phyloP scores from a whole-genome alignment of 2,888 invertebrate genomes.

The Bimastos eiseni region DNA sequence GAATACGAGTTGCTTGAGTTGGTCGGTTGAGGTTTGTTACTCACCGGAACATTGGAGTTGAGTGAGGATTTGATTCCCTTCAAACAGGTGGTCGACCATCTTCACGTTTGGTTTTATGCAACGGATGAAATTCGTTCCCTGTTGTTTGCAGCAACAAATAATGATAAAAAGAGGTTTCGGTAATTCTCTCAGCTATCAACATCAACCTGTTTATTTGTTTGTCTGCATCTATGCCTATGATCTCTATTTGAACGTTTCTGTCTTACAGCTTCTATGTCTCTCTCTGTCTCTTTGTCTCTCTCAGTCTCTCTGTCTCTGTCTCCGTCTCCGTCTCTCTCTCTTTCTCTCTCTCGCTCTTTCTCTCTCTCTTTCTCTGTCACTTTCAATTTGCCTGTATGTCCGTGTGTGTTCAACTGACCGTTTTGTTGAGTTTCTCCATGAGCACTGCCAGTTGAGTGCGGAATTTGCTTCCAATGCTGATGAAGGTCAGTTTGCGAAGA shows the following conservation, averaged over 20 bases:
- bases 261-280: too few relatives aligned
- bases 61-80: constrained; percentile 85
- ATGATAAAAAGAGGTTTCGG: too few relatives aligned
- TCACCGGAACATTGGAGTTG: constrained; percentile 85
- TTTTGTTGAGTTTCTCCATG: constrained; percentile 88
- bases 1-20: background rate
- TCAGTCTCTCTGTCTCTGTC: too few relatives aligned
- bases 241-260: too few relatives aligned
- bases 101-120: constrained; percentile 96
- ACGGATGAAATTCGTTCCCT: constrained; percentile 95
- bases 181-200: background rate
- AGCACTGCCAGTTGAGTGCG: constrained; percentile 84
- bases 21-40: background rate
- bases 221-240: too few relatives aligned
- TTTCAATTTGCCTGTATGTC: background rate
- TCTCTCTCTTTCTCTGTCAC: background rate
- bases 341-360: background rate
- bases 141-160: constrained; percentile 26
- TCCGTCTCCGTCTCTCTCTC: too few relatives aligned
- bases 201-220: background rate
- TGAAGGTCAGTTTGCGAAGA: constrained; percentile 69
- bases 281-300: background rate
- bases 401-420: constrained; percentile 63
- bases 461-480: constrained; percentile 94
- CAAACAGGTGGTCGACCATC: constrained; percentile 86